Evolutionary conservation across 1,140 invertebrate genomes (phyloP), one percentile per base, ranked within the genome.

Genomic region (Melitaea cinxia): DNA sequence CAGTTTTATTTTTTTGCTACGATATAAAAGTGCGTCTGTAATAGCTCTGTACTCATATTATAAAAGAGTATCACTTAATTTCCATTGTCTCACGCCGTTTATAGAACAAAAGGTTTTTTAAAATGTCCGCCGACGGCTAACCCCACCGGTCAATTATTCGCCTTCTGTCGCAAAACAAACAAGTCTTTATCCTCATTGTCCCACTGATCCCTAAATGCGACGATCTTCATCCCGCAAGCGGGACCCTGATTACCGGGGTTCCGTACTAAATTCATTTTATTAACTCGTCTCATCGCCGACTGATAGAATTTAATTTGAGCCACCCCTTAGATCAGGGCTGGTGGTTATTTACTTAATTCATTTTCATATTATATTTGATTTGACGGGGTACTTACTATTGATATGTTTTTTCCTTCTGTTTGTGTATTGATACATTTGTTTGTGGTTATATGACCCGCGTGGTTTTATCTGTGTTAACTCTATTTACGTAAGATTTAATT

Each of bases 271-370:
- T 84, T 86, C 77, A 79, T 89, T 89, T 85, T 86, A 90, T 87
- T 86, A 88, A 90, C 82, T 85, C 83, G 76, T 86, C 84, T 87
- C 85, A 89, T 89, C 73, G 80, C 76, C 71, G 74, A 57, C 83
- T 85, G 79, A 87, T 87, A 87, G 77, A 89, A 88, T 89, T 88
- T 82, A 89, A 71, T 71, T 71, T 71, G 58, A 49, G 58, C 53
- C 65, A 50, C 68, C 68, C 68, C 54, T 62, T 58, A 45, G 0
- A 54, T 52, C 15, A 66, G 68, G 68, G 68, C 58, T 59, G 59
- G n/a, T 47, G 17, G 15, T 30, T 30, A 37, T 15, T 37, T 9
- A 47, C 6, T 60, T 49, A 47, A 5, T 23, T 52, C 28, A 39
- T 14, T 42, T 17, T 42, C 14, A n/a, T 14, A 37, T 37, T 14